phyloP scores from a whole-genome alignment of 2,797 vertebrate genomes.

The Poeciliopsis gracilis region DNA sequence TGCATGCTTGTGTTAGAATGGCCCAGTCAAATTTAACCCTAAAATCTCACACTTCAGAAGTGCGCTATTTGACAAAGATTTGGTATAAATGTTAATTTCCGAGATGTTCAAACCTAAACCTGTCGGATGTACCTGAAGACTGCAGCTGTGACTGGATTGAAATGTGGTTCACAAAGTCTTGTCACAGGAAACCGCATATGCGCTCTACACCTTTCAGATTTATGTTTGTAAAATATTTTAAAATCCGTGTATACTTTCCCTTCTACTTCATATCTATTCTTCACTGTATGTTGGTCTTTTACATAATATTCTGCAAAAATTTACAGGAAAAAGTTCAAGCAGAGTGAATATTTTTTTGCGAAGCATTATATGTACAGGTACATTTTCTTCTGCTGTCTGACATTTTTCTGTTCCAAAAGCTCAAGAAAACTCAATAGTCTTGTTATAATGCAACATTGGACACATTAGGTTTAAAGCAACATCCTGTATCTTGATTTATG shows the following conservation, averaged over 20 bases:
- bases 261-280: background rate
- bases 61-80: background rate
- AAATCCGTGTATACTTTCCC: background rate
- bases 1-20: background rate
- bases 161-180: background rate
- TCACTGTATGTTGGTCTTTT: background rate
- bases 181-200: background rate
- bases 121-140: background rate
- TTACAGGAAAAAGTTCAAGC: too few species aligned
- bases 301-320: background rate
- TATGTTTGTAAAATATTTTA: background rate
- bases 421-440: background rate
- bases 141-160: background rate
- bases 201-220: background rate
- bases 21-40: background rate
- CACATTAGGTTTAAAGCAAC: background rate
- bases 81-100: background rate
- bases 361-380: background rate
- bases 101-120: background rate
- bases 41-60: background rate
- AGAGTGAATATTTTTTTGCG: background rate
- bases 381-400: background rate
- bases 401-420: background rate
- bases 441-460: background rate
- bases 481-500: background rate